Conservation (phyloP, 2,113 vertebrate species). For the Poicephalus meyeri region DNA sequence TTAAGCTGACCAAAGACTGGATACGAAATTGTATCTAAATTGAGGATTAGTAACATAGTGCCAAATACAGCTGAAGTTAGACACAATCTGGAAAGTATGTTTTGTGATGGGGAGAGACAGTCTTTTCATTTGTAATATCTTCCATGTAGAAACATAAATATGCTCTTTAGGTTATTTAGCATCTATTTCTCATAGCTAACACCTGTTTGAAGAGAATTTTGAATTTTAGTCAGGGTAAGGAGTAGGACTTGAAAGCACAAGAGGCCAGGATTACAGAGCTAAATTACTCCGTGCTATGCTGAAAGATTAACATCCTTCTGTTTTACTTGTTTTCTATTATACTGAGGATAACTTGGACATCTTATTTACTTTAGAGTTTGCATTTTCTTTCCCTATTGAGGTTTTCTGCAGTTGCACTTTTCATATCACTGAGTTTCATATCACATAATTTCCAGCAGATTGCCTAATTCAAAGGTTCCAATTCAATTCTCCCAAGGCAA, state of each 20-base stretch:
- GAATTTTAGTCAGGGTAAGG: background rate
- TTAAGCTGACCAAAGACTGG: background rate
- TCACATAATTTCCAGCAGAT: background rate
- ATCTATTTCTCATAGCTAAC: background rate
- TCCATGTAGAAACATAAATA: background rate
- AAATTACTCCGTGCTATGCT: background rate
- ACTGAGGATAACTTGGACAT: background rate
- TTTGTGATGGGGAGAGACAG: background rate
- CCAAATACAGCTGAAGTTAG: background rate
- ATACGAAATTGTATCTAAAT: background rate
- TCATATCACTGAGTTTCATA: background rate
- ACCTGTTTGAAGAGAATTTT: background rate
- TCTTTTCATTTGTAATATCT: background rate
- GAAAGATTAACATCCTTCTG: background rate
- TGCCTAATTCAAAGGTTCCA: background rate
- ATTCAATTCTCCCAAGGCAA: background rate
- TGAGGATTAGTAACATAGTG: background rate
- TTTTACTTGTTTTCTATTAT: background rate
- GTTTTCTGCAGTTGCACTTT: background rate
- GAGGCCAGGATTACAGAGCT: background rate
- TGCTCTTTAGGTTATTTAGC: background rate
- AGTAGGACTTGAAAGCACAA: background rate
- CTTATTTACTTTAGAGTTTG: background rate
- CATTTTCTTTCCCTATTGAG: background rate
- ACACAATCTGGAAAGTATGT: background rate